These are phyloP conservation scores for Hydraecia micacea DNA, from an alignment of 2,888 invertebrate genomes.

Conservation along the genomic window DNA sequence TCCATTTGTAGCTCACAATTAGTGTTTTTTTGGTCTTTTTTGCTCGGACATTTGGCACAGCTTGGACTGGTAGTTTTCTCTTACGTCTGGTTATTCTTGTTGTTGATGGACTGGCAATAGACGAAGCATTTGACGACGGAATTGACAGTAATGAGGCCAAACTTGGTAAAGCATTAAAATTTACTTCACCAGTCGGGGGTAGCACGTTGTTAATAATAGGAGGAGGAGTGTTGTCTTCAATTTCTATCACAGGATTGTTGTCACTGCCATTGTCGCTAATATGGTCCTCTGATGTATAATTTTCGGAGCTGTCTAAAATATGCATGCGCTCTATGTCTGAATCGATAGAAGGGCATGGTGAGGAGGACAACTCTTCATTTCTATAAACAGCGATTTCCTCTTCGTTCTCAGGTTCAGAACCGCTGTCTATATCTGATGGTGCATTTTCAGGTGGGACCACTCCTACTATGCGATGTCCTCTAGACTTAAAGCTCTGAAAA, in stretches of 20 bases:
- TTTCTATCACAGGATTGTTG: too few relatives aligned
- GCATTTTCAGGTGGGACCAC: neutral
- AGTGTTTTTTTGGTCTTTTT: constrained; percentile 2
- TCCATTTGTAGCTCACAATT: neutral
- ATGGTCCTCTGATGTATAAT: neutral
- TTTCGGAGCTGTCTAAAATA: constrained; percentile 12
- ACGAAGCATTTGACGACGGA: neutral
- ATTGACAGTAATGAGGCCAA: neutral
- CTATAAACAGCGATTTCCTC: neutral
- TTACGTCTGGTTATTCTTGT: constrained; percentile 8
- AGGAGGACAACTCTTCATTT: neutral
- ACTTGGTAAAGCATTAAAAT: constrained; percentile 3
- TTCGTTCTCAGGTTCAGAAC: neutral
- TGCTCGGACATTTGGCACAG: neutral
- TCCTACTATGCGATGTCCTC: neutral
- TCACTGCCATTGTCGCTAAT: too few relatives aligned
- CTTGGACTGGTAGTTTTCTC: constrained; percentile 10
- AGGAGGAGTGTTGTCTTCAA: too few relatives aligned
- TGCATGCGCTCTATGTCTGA: constrained; percentile 4
- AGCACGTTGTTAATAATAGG: too few relatives aligned
- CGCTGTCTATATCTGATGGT: neutral
- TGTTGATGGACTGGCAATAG: constrained; percentile 13
- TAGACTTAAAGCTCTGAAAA: constrained; percentile 3
- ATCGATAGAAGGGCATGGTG: constrained; percentile 2
- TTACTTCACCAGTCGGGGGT: neutral